phyloP scores from a whole-genome alignment of 2,113 vertebrate genomes.

The Mustelus asterias region DNA sequence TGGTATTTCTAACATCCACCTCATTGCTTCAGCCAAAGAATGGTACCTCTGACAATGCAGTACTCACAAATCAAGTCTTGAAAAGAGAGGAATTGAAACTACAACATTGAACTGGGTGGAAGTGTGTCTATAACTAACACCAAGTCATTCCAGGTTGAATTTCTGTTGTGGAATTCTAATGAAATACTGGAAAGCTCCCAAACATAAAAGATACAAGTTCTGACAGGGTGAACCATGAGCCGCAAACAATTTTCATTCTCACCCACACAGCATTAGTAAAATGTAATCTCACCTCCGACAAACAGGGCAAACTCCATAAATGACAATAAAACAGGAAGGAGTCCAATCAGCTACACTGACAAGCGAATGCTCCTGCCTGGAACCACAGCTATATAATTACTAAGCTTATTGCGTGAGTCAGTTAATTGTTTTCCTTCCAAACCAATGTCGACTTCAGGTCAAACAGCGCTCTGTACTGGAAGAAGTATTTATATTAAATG shows the following conservation, averaged over 20 bases:
- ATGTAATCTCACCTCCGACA: neutral
- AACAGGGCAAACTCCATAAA: neutral
- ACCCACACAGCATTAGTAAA: neutral
- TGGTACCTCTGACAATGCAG: neutral
- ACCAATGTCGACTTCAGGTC: neutral
- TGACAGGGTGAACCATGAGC: neutral
- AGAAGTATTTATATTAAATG: neutral
- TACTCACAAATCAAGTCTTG: neutral
- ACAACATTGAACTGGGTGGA: neutral
- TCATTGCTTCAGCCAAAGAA: neutral
- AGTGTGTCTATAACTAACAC: neutral
- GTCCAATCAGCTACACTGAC: neutral
- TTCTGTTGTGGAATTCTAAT: neutral
- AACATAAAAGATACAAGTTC: neutral
- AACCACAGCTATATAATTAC: neutral
- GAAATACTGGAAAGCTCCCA: neutral
- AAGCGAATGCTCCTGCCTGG: neutral
- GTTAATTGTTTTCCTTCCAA: neutral
- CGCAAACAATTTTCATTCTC: neutral
- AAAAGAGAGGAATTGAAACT: neutral
- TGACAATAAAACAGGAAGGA: neutral
- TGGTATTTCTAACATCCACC: neutral
- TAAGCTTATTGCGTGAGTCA: neutral
- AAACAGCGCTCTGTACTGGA: neutral
- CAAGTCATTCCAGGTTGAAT: neutral